Evolutionary conservation across 2,113 vertebrate species (phyloP), one percentile per base, ranked within the genome.

Genomic region (Thymallus thymallus): DNA sequence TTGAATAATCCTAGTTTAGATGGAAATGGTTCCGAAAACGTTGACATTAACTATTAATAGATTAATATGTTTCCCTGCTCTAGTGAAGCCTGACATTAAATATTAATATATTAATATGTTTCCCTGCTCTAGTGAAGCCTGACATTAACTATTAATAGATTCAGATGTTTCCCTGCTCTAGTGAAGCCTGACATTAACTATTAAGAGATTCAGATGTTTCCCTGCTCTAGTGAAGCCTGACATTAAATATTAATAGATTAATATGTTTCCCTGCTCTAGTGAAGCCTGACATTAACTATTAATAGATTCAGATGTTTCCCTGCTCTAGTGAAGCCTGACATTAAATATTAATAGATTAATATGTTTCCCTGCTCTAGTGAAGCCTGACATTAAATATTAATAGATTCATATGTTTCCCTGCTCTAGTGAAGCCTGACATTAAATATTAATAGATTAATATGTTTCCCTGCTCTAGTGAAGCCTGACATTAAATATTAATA

Each of bases 241-340:
- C 4, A 30, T 30, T 4, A 5, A 30, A 4, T 30, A 30, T 30
- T 30, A 30, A 30, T 30, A 30, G 30, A 30, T 30, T 4, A 5
- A 30, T 4, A 30, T 30, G 30, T 5, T 30, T 30, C 30, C 30
- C 30, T 30, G 92, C 91, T 93, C 92, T 93, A 93, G 81, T 91
- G 91, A 91, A 93, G 91, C 92, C 76, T 89, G 84, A 90, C 91
- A 94, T 92, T 90, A 92, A 90, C 87, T 88, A 89, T 91, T 91
- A 92, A 93, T 91, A 91, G 88, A 76, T 80, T 74, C 82, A 30
- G 30, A 30, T 30, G 30, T 5, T 81, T 58, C 88, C 76, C 73
- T 92, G 92, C 91, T 93, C 92, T 93, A 93, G 80, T 91, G 91
- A 91, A 93, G 91, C 92, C 77, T 89, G 84, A 90, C 91, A 94